Conservation (phyloP, 2,797 vertebrate genomes). For the Chelon labrosus region DNA sequence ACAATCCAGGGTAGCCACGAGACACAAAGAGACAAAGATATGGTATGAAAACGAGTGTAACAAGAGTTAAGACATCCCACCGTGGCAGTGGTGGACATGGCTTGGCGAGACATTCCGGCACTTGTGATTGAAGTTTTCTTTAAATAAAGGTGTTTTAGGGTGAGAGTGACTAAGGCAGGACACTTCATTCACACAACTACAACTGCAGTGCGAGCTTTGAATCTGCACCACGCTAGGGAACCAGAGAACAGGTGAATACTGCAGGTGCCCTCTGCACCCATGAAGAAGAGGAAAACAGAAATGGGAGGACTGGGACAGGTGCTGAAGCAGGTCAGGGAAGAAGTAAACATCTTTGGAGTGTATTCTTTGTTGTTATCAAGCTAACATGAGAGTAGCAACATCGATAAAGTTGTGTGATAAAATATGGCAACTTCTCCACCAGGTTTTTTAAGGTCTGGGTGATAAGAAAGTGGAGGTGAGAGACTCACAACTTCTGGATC, state of each 20-base stretch:
- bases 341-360: slow-evolving; percentile 81
- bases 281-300: slow-evolving; percentile 37
- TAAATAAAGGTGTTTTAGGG: slow-evolving; percentile 55
- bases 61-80: slow-evolving; percentile 83
- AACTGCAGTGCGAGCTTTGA: slow-evolving; percentile 44
- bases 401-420: slow-evolving; percentile 45
- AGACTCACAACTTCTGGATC: slow-evolving; percentile 47
- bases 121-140: slow-evolving; percentile 84
- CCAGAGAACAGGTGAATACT: slow-evolving; percentile 37
- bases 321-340: slow-evolving; percentile 63
- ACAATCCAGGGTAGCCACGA: slow-evolving; percentile 52
- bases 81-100: slow-evolving; percentile 74
- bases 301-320: slow-evolving; percentile 47
- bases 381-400: slow-evolving; percentile 54
- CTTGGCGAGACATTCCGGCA: slow-evolving; percentile 85
- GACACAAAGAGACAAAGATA: slow-evolving; percentile 44
- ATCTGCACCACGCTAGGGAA: slow-evolving; percentile 37
- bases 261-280: slow-evolving; percentile 48
- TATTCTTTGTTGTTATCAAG: slow-evolving; percentile 49
- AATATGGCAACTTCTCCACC: slow-evolving; percentile 70
- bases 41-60: slow-evolving; percentile 69
- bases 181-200: slow-evolving; percentile 63
- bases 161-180: slow-evolving; percentile 74
- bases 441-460: slow-evolving; percentile 79
- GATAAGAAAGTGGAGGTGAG: slow-evolving; percentile 67